Percentiles rank a stretch among this genome's conserved stretches.
These are phyloP conservation scores for Acridotheres tristis DNA, from an alignment of 2,797 vertebrate species.

Conservation along the genomic window DNA sequence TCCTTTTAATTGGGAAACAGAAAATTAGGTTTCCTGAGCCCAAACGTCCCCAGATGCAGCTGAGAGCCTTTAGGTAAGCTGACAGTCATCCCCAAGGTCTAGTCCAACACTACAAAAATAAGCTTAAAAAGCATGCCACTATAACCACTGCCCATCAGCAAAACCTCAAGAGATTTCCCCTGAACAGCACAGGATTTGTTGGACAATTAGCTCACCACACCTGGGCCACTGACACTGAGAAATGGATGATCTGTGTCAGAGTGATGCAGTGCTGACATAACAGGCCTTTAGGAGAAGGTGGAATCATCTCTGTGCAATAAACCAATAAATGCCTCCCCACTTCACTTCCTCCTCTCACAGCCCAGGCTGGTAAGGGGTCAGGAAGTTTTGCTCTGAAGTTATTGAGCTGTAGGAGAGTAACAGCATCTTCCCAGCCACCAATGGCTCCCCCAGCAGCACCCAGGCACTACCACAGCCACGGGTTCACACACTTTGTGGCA, in stretches of 20 bases:
- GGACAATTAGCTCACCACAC: slow-evolving; percentile 80
- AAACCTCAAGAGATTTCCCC: slow-evolving; percentile 12
- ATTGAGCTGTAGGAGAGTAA: not conserved
- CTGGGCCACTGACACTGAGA: slow-evolving; percentile 56
- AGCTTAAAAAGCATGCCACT: not conserved
- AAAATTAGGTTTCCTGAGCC: not conserved
- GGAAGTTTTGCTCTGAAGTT: not conserved
- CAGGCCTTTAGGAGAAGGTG: not conserved
- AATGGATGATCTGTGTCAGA: slow-evolving; percentile 58
- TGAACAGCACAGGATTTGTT: slow-evolving; percentile 78
- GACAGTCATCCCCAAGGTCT: not conserved
- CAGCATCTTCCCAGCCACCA: not conserved
- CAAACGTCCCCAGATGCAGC: not conserved
- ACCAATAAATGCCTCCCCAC: not conserved
- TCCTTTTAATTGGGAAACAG: not conserved
- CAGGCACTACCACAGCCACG: not conserved
- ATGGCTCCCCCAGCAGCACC: not conserved
- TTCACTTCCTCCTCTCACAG: not conserved
- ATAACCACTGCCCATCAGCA: slow-evolving; percentile 58
- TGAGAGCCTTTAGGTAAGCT: not conserved
- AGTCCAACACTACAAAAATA: not conserved
- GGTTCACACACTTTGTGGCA: not conserved
- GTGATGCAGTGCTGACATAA: slow-evolving; percentile 65
- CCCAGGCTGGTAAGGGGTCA: not conserved
- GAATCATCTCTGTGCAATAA: slow-evolving; percentile 62